Evolutionary conservation across 2,888 invertebrate genomes (phyloP), one percentile per base, ranked within the genome.

Genomic region (Panopea generosa): DNA sequence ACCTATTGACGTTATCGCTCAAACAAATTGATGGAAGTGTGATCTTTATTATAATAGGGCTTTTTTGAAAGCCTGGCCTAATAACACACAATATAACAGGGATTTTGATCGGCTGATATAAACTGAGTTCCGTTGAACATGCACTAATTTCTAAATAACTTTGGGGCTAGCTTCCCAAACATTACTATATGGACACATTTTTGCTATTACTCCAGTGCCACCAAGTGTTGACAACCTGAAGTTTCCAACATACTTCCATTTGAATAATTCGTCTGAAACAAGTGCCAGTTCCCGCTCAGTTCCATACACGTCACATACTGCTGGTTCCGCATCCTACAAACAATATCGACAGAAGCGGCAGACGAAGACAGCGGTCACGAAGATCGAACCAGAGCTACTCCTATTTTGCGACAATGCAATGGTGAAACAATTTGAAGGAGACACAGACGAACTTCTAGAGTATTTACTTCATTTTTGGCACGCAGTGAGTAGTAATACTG

Each of bases 401-500:
- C 67, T 87, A n/a, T 85, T 88, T 62, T 85, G 87, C 56, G 88
- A 88, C 63, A 84, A 78, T 52, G 84, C 85, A 16, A 78, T 85
- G 66, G 87, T 84, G 29, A 68, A 80, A 43, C 83, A 84, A 45
- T 88, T 88, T 79, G 82, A 86, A 26, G 85, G 84, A 14, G 85
- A 87, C 53, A 84, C 87, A 29, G 80, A 83, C 14, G 83, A 85
- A 57, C 70, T 89, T 6, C 71, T 87, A 29, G 85, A 86, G 52
- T 89, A 87, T 65, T 74, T 89, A 47, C 69, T 89, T 11, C 89
- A 89, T 66, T 89, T 87, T 67, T 89, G 88, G 87, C 88, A 89
- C 57, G 86, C 87, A 40, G 88, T 89, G 69, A 81, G 86, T 77
- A n/a, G n/a, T n/a, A n/a, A n/a, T n/a, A n/a, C n/a, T n/a, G n/a